Evolutionary conservation across 35 echinoderm and acorn worm species (phyloP).

Genomic region (Apostichopus japonicus): DNA sequence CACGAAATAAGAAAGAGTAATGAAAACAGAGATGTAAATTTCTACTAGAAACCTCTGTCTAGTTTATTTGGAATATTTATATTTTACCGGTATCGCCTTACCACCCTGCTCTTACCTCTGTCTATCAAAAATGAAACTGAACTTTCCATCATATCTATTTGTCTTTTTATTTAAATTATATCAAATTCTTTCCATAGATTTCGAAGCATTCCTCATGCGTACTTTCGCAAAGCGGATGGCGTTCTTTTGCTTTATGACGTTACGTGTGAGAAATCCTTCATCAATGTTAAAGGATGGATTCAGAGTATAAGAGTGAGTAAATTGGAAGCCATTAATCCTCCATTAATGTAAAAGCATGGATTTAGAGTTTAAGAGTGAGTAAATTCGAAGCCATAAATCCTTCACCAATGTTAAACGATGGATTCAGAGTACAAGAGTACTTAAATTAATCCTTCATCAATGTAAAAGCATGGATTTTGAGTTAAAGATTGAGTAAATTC

Average conservation of each 20-base stretch:
- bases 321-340: slow-evolving; percentile 56
- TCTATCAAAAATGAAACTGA: no score
- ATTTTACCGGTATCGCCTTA: background rate
- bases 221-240: slow-evolving; percentile 97
- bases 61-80: background rate
- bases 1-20: no score
- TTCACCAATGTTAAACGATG: slow-evolving; percentile 86
- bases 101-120: no score
- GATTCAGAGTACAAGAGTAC: slow-evolving; percentile 85
- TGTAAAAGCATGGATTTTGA: slow-evolving; percentile 84
- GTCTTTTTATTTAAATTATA: no score
- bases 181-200: slow-evolving; percentile 57
- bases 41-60: no score
- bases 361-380: slow-evolving; percentile 78
- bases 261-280: slow-evolving; percentile 93
- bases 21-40: no score
- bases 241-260: slow-evolving; percentile 89
- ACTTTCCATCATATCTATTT: no score
- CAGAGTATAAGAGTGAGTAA: slow-evolving; percentile 80
- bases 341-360: slow-evolving; percentile 84
- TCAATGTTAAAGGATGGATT: slow-evolving; percentile 91
- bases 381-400: slow-evolving; percentile 54
- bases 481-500: slow-evolving; percentile 66
- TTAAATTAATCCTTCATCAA: slow-evolving; percentile 74
- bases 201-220: slow-evolving; percentile 95